Evolutionary conservation across 2,797 vertebrate genomes (phyloP), one percentile per base, ranked within the genome.

Genomic region (Natrix natrix): DNA sequence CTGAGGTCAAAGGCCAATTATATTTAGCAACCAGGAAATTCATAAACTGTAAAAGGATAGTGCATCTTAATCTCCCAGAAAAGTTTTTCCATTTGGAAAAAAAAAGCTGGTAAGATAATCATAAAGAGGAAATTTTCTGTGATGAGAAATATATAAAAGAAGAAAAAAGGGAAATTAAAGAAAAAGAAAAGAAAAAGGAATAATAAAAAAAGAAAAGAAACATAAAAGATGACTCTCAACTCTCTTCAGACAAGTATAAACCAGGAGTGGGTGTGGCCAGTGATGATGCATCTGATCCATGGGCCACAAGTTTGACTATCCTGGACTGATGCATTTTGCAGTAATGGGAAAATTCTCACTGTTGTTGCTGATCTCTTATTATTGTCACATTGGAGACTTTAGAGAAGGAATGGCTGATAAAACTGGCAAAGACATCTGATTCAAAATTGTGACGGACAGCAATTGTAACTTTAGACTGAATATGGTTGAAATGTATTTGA

Each of bases 21-120:
- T 95, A 96, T 97, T 97, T 95, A 96, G 96, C 96, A 96, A 97
- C 94, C 95, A 96, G 95, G 94, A 96, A 95, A 92, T 96, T 92
- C 95, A 95, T 96, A 97, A 97, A 97, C 94, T 96, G 96, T 96
- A 95, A 96, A 97, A 97, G 97, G 97, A 96, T 95, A 96, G 96
- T 96, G 96, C 96, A 95, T 83, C 87, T 95, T 63, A 94, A 86
- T 95, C 97, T 94, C 96, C 37, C 0, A 95, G 96, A 97, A 94
- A 96, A 96, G 93, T 97, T 97, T 96, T 94, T 96, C 87, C 95
- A 96, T 93, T 96, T 95, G 96, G 96, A 96, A 97, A 97, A 97
- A 97, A 43, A 22, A 94, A 96, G 96, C 97, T 97, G 78, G 90
- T 48, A 92, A 92, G 94, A 93, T 57, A 86, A 63, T 48, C 89